Evolutionary conservation across 2,888 invertebrate species (phyloP).

Genomic region (Andricus quercusramuli): DNA sequence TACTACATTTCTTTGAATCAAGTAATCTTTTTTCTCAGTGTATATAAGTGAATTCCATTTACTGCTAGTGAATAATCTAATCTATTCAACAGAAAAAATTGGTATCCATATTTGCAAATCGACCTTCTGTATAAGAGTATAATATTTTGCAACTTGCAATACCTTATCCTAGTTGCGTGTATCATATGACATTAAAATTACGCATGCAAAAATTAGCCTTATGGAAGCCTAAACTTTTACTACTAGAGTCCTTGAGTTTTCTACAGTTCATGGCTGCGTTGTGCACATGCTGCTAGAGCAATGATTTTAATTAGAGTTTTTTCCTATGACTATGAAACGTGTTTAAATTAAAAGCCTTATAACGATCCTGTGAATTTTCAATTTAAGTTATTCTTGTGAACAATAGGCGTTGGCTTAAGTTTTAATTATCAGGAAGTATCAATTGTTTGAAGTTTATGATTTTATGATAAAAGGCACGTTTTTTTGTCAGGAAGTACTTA

Average conservation of each 20-base stretch:
- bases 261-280: not conserved
- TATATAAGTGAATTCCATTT: no score
- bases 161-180: not conserved
- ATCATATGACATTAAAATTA: not conserved
- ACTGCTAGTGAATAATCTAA: not conserved
- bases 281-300: not conserved
- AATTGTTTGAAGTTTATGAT: not conserved
- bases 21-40: no score
- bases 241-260: slow-evolving; percentile 9
- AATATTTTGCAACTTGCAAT: not conserved
- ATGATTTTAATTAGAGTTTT: slow-evolving; percentile 17
- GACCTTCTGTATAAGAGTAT: not conserved
- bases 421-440: slow-evolving; percentile 4
- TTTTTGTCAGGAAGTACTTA: not conserved
- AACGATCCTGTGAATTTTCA: slow-evolving; percentile 16
- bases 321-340: not conserved
- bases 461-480: not conserved
- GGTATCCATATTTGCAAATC: not conserved
- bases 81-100: not conserved
- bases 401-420: not conserved
- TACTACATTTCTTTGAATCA: no score
- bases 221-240: slow-evolving; percentile 36
- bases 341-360: not conserved
- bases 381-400: slow-evolving; percentile 5
- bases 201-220: not conserved